A percentile compares a stretch with the other conserved stretches of the same genome.
Conservation (phyloP, 2,113 vertebrate species). For the Hiodon alosoides region DNA sequence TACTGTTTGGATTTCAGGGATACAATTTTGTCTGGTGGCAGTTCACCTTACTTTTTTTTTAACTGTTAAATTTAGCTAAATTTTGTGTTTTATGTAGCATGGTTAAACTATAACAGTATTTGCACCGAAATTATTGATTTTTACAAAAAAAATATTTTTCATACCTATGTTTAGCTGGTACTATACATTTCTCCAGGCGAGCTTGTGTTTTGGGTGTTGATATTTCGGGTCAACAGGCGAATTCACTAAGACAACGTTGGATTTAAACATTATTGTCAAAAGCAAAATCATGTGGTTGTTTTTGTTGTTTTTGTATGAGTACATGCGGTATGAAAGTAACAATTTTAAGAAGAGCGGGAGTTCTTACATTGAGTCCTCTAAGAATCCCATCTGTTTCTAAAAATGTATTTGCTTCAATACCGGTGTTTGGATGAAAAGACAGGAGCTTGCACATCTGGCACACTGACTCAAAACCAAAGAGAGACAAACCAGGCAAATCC, state of each 20-base stretch:
- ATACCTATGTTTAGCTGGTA: no score
- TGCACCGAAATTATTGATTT: no score
- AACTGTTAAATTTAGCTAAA: background rate
- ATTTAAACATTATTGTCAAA: no score
- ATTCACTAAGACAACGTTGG: no score
- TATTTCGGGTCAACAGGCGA: no score
- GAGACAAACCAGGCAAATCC: constrained; percentile 28
- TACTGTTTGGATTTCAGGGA: background rate
- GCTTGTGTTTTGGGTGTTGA: no score
- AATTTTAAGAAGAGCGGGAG: no score
- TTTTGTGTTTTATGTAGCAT: background rate
- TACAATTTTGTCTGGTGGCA: constrained; percentile 1
- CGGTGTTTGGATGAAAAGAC: constrained; percentile 56
- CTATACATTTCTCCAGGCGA: no score
- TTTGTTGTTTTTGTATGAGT: no score
- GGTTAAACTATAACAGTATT: background rate
- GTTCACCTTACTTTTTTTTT: background rate
- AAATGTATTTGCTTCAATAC: constrained; percentile 58
- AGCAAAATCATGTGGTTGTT: no score
- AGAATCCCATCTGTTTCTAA: constrained; percentile 51
- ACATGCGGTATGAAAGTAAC: no score
- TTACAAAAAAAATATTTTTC: no score
- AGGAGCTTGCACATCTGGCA: constrained; percentile 55
- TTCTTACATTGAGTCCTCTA: constrained; percentile 16
- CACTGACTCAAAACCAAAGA: constrained; percentile 47